Evolutionary conservation across 2,888 invertebrate species (phyloP).

Genomic region (Seira musarum): DNA sequence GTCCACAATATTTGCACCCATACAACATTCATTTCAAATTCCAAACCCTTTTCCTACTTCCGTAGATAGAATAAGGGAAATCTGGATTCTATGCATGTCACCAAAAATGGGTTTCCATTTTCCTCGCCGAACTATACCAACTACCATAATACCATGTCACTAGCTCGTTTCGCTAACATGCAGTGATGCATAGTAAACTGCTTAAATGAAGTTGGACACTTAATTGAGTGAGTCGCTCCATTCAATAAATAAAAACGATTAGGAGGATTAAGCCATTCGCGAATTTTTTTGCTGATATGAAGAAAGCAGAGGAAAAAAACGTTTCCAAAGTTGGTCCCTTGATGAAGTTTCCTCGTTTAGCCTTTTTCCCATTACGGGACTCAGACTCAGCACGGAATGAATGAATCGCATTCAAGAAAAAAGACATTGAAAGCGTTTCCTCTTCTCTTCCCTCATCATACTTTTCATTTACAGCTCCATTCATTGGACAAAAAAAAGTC

Average conservation of each 20-base stretch:
- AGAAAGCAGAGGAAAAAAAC: not conserved
- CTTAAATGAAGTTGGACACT: not conserved
- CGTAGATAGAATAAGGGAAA: too few species aligned
- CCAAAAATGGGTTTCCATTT: not conserved
- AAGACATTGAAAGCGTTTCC: not conserved
- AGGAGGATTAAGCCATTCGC: not conserved
- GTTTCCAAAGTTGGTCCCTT: not conserved
- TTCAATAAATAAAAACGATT: not conserved
- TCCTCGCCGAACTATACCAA: too few species aligned
- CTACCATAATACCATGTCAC: not conserved
- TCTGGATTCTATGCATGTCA: not conserved
- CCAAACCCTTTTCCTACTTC: not conserved
- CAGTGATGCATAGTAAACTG: not conserved
- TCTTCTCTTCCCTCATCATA: conserved; percentile 8
- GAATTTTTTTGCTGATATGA: not conserved
- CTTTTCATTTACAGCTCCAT: not conserved
- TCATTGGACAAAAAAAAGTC: too few species aligned
- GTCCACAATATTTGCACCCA: not conserved
- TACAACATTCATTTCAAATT: not conserved
- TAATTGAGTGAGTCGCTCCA: not conserved
- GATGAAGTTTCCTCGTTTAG: not conserved
- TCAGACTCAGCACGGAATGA: too few species aligned
- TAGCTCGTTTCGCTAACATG: not conserved
- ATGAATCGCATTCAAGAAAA: too few species aligned
- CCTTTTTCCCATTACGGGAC: not conserved